Evolutionary conservation across 2,113 vertebrate species (phyloP).

Genomic region (Microcebus jonahi): DNA sequence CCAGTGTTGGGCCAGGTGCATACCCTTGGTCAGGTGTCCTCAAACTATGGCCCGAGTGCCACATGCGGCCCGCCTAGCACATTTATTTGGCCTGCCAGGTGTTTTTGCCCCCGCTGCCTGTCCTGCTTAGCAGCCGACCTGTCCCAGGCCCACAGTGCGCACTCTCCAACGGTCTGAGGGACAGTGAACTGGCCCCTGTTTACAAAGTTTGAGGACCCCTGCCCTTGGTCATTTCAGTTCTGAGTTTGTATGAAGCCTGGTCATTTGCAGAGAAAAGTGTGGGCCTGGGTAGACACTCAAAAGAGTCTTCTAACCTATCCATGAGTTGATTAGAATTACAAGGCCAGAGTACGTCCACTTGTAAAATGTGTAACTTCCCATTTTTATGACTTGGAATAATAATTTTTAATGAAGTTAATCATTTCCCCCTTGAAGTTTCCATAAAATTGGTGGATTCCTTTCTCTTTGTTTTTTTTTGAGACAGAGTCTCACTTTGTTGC

Average conservation of each 20-base stretch:
- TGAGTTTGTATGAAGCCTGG: neutral
- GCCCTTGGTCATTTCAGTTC: neutral
- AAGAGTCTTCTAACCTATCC: neutral
- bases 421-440: neutral
- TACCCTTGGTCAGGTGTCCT: neutral
- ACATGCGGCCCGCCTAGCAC: no score
- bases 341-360: neutral
- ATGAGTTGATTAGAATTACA: neutral
- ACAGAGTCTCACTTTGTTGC: no score
- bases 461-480: neutral
- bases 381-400: neutral
- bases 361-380: neutral
- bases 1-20: neutral
- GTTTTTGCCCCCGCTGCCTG: no score
- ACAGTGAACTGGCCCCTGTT: no score
- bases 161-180: no score
- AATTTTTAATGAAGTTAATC: neutral
- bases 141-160: no score
- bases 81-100: no score
- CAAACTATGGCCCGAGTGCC: no score
- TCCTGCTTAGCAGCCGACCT: no score
- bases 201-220: no score
- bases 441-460: neutral
- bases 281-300: neutral
- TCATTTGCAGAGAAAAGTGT: neutral